These are phyloP conservation scores for Aleiodes testaceus DNA, from an alignment of 2,888 invertebrate species.

Conservation along the genomic window DNA sequence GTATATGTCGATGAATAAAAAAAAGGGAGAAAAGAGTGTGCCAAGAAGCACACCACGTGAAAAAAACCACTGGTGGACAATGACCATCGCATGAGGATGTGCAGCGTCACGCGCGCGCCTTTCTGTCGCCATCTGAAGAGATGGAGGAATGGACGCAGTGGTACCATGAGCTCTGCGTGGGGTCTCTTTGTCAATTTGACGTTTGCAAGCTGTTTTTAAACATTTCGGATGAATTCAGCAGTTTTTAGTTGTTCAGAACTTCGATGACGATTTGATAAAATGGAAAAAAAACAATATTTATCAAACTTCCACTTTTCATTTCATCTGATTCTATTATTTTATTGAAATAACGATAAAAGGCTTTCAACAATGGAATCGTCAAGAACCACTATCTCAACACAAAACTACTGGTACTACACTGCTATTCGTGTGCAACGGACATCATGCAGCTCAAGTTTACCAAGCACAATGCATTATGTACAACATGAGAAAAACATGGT, in stretches of 20 bases:
- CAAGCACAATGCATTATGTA: conserved; percentile 36
- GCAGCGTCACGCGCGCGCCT: conserved; percentile 65
- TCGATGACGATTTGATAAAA: too few relatives aligned
- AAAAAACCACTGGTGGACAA: conserved; percentile 56
- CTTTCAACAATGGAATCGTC: too few relatives aligned
- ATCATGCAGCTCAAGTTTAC: conserved; percentile 12
- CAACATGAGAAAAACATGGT: conserved; percentile 30
- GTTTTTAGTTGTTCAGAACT: conserved; percentile 20
- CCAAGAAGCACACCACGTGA: conserved; percentile 22
- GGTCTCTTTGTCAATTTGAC: conserved; percentile 35
- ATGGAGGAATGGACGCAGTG: background rate
- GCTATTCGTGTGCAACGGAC: conserved; percentile 23
- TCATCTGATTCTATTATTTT: background rate
- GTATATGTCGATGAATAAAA: too few relatives aligned
- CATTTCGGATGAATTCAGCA: conserved; percentile 30
- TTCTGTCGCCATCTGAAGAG: conserved; percentile 58
- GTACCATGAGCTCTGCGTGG: conserved; percentile 31
- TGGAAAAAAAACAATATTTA: too few relatives aligned
- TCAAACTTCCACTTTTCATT: too few relatives aligned
- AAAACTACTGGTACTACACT: background rate
- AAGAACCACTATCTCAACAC: conserved; percentile 5
- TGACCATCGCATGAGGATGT: conserved; percentile 56
- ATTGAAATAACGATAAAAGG: background rate
- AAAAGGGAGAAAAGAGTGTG: conserved; percentile 5
- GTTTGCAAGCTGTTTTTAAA: conserved; percentile 16